Conservation (phyloP, 1,140 invertebrate species). For the Condylostylus longicornis region DNA sequence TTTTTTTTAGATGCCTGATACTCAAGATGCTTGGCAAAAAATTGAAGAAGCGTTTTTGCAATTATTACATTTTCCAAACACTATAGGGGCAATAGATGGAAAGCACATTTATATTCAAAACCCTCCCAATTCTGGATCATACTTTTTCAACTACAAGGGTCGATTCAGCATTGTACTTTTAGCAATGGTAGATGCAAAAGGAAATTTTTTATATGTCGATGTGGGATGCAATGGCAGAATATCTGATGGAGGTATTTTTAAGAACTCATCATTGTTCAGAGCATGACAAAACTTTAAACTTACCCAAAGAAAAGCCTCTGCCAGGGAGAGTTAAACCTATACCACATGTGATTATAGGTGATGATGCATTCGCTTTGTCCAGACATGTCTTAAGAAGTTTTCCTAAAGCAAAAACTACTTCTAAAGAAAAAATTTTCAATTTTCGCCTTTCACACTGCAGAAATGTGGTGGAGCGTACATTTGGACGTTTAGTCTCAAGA, state of each 20-base stretch:
- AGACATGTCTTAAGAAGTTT: no score
- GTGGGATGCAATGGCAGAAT: constrained; percentile 29
- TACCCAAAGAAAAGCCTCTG: no score
- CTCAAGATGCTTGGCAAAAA: constrained; percentile 8
- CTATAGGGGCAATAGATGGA: constrained; percentile 26
- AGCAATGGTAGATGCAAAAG: constrained; percentile 32
- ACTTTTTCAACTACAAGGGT: constrained; percentile 34
- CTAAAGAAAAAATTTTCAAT: no score
- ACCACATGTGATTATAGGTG: no score
- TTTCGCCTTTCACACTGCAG: no score
- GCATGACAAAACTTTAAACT: no score
- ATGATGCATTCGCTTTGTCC: no score
- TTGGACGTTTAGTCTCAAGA: no score
- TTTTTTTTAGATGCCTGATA: constrained; percentile 1
- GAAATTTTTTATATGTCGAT: constrained; percentile 30
- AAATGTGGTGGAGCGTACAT: no score
- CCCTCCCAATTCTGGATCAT: constrained; percentile 20
- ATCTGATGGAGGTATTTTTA: constrained; percentile 32
- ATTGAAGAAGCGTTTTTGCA: constrained; percentile 7
- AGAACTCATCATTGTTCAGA: no score
- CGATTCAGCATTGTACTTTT: constrained; percentile 32
- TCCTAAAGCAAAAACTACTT: no score
- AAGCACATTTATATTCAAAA: constrained; percentile 18
- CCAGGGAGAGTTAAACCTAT: no score
- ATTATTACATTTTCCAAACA: constrained; percentile 27